phyloP scores from a whole-genome alignment of 1,140 invertebrate genomes.

The Metopolophium dirhodum region DNA sequence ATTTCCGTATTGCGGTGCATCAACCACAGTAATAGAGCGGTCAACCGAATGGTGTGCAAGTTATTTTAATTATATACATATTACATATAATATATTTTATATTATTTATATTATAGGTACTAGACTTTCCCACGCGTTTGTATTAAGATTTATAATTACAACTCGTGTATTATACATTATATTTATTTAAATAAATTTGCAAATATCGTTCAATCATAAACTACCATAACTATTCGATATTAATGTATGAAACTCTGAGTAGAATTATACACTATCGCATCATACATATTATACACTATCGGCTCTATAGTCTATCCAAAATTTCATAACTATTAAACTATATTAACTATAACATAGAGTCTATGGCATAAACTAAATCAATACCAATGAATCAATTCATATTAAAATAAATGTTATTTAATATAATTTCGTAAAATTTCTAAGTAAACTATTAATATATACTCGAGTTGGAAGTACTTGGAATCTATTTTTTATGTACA shows the following conservation, averaged over 20 bases:
- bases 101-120: neutral
- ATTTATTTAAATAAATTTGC: neutral
- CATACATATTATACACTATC: neutral
- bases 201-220: neutral
- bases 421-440: neutral
- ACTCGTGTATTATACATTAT: neutral
- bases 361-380: neutral
- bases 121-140: neutral
- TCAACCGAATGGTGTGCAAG: neutral
- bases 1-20: conserved; percentile 19
- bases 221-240: neutral
- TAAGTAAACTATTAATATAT: neutral
- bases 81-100: neutral
- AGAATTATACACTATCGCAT: too few relatives aligned
- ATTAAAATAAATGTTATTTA: neutral
- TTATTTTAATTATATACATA: neutral
- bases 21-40: conserved; percentile 1
- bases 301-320: neutral
- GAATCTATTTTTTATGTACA: neutral
- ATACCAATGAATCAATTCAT: neutral
- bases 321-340: neutral
- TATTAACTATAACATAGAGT: neutral
- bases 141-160: neutral
- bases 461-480: neutral
- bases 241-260: neutral